Evolutionary conservation across 2,113 vertebrate species (phyloP).

Genomic region (Myrmecobius fasciatus): DNA sequence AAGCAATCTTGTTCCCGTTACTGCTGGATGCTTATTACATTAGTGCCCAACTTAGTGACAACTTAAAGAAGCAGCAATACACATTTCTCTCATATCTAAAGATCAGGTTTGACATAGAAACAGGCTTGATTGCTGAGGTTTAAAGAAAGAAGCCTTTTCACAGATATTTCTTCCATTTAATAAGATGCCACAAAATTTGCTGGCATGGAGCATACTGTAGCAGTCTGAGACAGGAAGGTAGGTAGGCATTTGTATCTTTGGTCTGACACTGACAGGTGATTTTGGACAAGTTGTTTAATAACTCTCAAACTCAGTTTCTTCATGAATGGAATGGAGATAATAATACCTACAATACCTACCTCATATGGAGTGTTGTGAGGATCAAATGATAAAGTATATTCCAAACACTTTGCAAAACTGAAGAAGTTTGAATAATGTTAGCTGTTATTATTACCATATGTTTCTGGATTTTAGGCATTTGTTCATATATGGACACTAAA

Average conservation of each 20-base stretch:
- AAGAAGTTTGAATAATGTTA: background rate
- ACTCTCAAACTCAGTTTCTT: background rate
- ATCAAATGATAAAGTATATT: background rate
- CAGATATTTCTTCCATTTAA: background rate
- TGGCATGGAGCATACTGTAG: background rate
- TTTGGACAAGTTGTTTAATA: background rate
- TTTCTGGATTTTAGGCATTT: background rate
- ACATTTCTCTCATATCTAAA: background rate
- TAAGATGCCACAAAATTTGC: background rate
- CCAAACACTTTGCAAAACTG: background rate
- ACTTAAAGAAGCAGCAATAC: background rate
- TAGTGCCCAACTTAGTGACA: background rate
- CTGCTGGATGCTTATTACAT: background rate
- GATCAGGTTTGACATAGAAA: background rate
- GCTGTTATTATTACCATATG: background rate
- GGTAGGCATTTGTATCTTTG: background rate
- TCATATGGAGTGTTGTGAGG: background rate
- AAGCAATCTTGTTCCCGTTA: background rate
- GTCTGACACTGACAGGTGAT: background rate
- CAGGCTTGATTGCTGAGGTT: background rate
- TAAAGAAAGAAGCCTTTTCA: background rate
- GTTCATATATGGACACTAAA: background rate
- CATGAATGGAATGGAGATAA: background rate
- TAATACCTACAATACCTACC: background rate
- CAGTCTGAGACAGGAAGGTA: background rate